Conservation (phyloP, 2,797 vertebrate genomes). For the Eupleurogrammus muticus region DNA sequence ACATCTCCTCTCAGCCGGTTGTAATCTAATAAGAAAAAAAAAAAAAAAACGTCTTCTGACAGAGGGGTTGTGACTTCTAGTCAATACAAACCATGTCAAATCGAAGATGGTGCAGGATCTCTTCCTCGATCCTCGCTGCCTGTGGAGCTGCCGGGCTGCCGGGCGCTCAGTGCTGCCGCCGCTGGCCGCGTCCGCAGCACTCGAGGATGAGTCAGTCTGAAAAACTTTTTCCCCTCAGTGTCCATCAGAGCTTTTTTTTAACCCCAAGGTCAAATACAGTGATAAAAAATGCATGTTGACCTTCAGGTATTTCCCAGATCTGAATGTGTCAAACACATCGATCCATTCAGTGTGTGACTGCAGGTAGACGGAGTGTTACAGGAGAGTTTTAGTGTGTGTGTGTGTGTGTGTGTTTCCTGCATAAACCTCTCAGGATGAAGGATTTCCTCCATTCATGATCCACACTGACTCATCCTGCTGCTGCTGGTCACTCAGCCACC, state of each 20-base stretch:
- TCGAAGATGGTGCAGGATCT: not conserved
- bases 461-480: constrained; percentile 63
- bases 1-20: not conserved
- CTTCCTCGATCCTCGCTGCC: not conserved
- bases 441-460: constrained; percentile 65
- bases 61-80: too few relatives aligned
- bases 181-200: not conserved
- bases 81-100: not conserved
- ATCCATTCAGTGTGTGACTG: not conserved
- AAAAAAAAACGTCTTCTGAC: not conserved
- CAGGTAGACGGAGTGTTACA: not conserved
- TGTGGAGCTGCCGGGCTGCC: not conserved
- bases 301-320: not conserved
- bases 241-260: too few relatives aligned
- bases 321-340: not conserved
- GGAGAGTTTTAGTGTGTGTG: not conserved
- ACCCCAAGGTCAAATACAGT: constrained; percentile 28
- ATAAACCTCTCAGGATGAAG: constrained; percentile 35
- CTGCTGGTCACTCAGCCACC: constrained; percentile 51
- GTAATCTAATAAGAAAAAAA: not conserved
- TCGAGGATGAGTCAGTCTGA: constrained; percentile 8
- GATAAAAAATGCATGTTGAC: not conserved
- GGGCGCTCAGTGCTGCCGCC: not conserved
- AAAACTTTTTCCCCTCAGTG: not conserved
- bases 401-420: constrained; percentile 11